Percentiles rank a stretch among this genome's conserved stretches.
These are phyloP conservation scores for Ericerus pela DNA, from an alignment of 1,140 invertebrate genomes.

Conservation along the genomic window DNA sequence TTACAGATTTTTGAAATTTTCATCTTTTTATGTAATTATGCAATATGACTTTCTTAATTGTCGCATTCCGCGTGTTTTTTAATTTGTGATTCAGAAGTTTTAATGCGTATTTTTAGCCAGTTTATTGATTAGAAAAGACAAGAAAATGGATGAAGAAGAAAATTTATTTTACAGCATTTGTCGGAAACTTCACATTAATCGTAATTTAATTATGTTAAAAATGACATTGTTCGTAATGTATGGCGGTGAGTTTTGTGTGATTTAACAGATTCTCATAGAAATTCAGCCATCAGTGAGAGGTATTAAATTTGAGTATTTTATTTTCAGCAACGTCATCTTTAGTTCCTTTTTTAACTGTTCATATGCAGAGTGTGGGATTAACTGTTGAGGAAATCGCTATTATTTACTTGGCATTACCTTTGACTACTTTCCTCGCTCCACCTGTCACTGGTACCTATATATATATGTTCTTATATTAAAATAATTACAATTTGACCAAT, in stretches of 20 bases:
- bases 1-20: too few relatives aligned
- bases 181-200: constrained; percentile 39
- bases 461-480: too few relatives aligned
- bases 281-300: not conserved
- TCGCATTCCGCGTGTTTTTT: too few relatives aligned
- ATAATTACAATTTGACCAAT: too few relatives aligned
- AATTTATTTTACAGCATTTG: constrained; percentile 15
- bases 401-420: constrained; percentile 64
- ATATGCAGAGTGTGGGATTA: constrained; percentile 73
- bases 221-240: constrained; percentile 63
- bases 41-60: too few relatives aligned
- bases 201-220: constrained; percentile 60
- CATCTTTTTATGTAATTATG: too few relatives aligned
- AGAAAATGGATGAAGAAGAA: constrained; percentile 10
- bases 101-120: not conserved
- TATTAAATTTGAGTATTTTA: not conserved
- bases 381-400: constrained; percentile 68
- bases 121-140: not conserved
- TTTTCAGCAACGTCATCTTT: constrained; percentile 57
- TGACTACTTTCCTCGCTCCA: constrained; percentile 62
- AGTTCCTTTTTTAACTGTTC: constrained; percentile 66
- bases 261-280: not conserved
- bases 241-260: constrained; percentile 39
- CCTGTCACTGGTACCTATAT: constrained; percentile 49
- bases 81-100: not conserved